Conservation (phyloP, 2,888 invertebrate genomes). For the Nysson spinosus region DNA sequence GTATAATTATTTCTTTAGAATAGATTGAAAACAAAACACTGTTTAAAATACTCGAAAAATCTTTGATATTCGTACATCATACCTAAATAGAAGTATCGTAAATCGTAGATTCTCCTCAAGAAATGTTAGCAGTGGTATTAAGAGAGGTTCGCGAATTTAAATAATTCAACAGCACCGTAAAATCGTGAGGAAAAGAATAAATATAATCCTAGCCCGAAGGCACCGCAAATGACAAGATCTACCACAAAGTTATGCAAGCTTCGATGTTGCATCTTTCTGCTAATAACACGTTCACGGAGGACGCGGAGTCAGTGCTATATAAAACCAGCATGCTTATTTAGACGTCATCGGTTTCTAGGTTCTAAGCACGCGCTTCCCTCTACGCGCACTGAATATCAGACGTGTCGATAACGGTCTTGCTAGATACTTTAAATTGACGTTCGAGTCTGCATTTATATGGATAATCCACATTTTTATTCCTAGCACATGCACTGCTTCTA, state of each 20-base stretch:
- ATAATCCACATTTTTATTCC: background rate
- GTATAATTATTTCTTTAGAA: too few species aligned
- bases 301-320: constrained; percentile 38
- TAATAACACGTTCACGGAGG: constrained; percentile 10
- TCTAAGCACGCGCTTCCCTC: constrained; percentile 58
- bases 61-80: too few species aligned
- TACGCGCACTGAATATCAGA: constrained; percentile 47
- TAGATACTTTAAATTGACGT: background rate
- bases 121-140: too few species aligned
- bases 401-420: constrained; percentile 32
- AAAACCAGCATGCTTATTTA: constrained; percentile 29
- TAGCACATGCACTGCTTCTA: background rate
- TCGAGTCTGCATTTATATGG: background rate
- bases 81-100: too few species aligned
- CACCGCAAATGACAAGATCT: too few species aligned
- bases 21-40: too few species aligned
- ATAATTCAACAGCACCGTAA: background rate
- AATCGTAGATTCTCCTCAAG: too few species aligned
- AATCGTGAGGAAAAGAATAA: background rate
- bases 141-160: too few species aligned
- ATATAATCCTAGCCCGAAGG: too few species aligned
- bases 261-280: constrained; percentile 7
- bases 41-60: too few species aligned
- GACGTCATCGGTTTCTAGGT: constrained; percentile 32
- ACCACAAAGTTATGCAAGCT: constrained; percentile 19